Evolutionary conservation across 2,113 vertebrate genomes (phyloP).

Genomic region (Saguinus imperator): DNA sequence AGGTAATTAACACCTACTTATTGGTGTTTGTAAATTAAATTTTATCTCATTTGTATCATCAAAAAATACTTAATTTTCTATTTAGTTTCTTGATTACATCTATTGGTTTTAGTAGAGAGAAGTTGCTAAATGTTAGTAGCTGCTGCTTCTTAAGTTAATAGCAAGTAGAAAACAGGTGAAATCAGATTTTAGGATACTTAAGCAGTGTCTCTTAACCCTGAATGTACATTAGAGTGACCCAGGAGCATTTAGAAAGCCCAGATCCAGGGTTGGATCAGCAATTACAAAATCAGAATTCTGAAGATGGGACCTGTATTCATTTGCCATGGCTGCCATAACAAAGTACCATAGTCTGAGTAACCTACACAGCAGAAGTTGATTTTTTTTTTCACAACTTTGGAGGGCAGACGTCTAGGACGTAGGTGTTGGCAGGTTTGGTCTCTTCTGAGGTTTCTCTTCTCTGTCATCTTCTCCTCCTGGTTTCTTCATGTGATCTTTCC

Average conservation of each 20-base stretch:
- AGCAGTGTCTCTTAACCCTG: background rate
- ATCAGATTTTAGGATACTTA: background rate
- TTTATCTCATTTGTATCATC: background rate
- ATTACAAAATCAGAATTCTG: background rate
- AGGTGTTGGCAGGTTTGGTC: background rate
- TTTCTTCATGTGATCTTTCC: background rate
- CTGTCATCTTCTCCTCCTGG: background rate
- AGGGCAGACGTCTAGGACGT: background rate
- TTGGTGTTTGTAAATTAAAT: background rate
- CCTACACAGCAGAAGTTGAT: background rate
- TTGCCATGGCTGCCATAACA: background rate
- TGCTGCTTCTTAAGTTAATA: background rate
- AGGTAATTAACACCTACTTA: background rate
- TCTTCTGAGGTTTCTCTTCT: background rate
- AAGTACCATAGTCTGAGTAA: background rate
- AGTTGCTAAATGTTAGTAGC: background rate
- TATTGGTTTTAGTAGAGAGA: background rate
- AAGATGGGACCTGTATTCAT: background rate
- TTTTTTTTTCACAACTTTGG: background rate
- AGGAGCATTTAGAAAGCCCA: background rate
- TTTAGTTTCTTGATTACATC: background rate
- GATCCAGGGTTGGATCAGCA: background rate
- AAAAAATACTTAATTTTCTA: background rate
- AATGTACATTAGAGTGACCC: background rate
- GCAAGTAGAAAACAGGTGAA: background rate